Percentiles rank a stretch among this genome's conserved stretches.
Evolutionary conservation across 2,888 invertebrate species (phyloP).

Genomic region (Steinernema scapterisci): DNA sequence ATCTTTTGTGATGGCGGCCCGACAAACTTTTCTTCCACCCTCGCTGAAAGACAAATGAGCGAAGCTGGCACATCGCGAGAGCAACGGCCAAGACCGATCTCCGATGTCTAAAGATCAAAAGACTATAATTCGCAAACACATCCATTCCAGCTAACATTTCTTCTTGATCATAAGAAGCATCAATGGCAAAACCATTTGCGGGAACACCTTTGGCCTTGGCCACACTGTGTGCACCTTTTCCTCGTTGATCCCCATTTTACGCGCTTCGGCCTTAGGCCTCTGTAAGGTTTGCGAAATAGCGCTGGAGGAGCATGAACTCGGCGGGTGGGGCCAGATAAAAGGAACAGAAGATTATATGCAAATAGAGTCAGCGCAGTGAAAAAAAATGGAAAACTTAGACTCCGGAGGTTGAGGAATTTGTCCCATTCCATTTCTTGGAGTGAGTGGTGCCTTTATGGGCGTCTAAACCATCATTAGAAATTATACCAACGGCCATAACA

Average conservation of each 20-base stretch:
- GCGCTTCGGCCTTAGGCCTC: too few relatives aligned
- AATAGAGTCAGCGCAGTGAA: not conserved
- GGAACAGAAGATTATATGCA: not conserved
- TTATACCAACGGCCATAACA: not conserved
- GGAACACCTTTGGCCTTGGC: too few relatives aligned
- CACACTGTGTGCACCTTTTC: too few relatives aligned
- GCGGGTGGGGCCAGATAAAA: not conserved
- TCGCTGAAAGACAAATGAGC: slow-evolving; percentile 27
- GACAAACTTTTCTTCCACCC: slow-evolving; percentile 32
- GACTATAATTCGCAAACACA: too few relatives aligned
- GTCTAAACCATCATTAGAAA: not conserved
- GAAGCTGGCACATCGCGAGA: not conserved
- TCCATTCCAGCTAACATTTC: too few relatives aligned
- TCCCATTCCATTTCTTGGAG: not conserved
- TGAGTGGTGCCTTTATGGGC: not conserved
- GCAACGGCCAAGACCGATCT: not conserved
- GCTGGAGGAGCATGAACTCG: too few relatives aligned
- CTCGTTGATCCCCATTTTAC: too few relatives aligned
- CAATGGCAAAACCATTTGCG: too few relatives aligned
- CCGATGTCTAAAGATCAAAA: too few relatives aligned
- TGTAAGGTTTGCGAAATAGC: too few relatives aligned
- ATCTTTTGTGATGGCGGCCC: not conserved
- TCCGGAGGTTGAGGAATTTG: too few relatives aligned
- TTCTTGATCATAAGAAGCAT: too few relatives aligned
- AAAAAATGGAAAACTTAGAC: not conserved